These are phyloP conservation scores for Ophion costatus DNA, from an alignment of 2,888 invertebrate species.

Conservation along the genomic window DNA sequence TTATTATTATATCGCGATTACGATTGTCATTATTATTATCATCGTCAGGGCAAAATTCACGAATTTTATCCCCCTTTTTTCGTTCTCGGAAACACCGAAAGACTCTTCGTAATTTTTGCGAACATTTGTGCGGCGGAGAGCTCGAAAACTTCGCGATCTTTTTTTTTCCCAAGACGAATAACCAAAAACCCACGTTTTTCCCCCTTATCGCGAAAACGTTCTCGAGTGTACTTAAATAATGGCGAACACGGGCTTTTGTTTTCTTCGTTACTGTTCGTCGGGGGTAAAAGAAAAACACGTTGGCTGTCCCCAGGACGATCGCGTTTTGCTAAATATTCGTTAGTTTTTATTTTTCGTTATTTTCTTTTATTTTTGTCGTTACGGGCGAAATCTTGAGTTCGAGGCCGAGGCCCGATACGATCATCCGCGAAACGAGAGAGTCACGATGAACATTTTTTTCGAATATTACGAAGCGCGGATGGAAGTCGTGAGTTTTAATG, in stretches of 20 bases:
- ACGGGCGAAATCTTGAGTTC: slow-evolving; percentile 27
- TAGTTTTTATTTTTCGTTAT: slow-evolving; percentile 4
- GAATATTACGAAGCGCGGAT: background rate
- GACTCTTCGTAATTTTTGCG: slow-evolving; percentile 32
- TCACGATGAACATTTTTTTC: slow-evolving; percentile 16
- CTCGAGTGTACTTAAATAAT: slow-evolving; percentile 59
- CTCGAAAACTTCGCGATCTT: slow-evolving; percentile 2
- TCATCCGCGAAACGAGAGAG: slow-evolving; percentile 5
- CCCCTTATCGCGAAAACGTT: slow-evolving; percentile 9
- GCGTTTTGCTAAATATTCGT: slow-evolving; percentile 1
- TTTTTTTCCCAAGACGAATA: slow-evolving; percentile 7
- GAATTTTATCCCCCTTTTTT: slow-evolving; percentile 19
- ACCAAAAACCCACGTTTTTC: background rate
- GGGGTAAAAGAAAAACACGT: background rate
- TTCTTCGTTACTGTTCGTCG: background rate
- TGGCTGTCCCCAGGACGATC: slow-evolving; percentile 6
- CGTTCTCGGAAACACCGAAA: slow-evolving; percentile 16
- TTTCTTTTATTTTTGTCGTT: slow-evolving; percentile 4
- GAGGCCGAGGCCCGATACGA: slow-evolving; percentile 21
- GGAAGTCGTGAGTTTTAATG: slow-evolving; percentile 17
- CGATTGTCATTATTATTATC: slow-evolving; percentile 26
- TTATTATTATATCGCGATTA: slow-evolving; percentile 13
- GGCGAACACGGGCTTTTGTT: slow-evolving; percentile 4
- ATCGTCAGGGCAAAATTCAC: slow-evolving; percentile 17
- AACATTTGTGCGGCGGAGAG: background rate